Evolutionary conservation across 2,797 vertebrate genomes (phyloP).

Genomic region (Philypnodon macrostomus): DNA sequence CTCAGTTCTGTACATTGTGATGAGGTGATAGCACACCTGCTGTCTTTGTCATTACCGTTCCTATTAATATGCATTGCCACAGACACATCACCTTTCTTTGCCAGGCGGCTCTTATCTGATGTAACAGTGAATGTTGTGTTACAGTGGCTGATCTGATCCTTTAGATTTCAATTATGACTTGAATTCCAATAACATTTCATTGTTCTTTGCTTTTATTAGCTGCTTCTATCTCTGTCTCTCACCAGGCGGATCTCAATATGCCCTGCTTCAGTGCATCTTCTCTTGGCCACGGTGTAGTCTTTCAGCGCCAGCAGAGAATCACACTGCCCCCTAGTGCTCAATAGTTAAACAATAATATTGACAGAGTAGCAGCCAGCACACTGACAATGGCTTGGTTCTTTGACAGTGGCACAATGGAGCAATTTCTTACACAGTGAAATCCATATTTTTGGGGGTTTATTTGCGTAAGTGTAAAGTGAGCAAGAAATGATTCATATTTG

Average conservation of each 20-base stretch:
- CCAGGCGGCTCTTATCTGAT: conserved; percentile 34
- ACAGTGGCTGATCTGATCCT: conserved; percentile 36
- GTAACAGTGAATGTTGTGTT: conserved; percentile 31
- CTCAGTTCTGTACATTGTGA: conserved; percentile 32
- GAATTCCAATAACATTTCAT: conserved; percentile 58
- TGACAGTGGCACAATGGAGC: conserved; percentile 76
- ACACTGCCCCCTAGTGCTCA: conserved; percentile 74
- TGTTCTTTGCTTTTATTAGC: conserved; percentile 61
- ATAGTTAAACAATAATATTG: conserved; percentile 47
- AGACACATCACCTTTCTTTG: conserved; percentile 35
- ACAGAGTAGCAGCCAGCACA: too few relatives aligned
- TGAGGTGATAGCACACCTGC: conserved; percentile 38
- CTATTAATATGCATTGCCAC: conserved; percentile 42
- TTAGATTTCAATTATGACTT: conserved; percentile 52
- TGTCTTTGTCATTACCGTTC: conserved; percentile 27
- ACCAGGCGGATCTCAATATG: conserved; percentile 44
- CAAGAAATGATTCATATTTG: too few relatives aligned
- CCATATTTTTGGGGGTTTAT: too few relatives aligned
- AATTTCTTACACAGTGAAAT: too few relatives aligned
- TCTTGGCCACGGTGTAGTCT: conserved; percentile 18
- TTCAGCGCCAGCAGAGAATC: conserved; percentile 63
- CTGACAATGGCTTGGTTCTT: conserved; percentile 70
- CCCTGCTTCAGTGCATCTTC: conserved; percentile 48
- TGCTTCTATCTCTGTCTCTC: conserved; percentile 56
- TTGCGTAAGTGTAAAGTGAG: too few relatives aligned